Evolutionary conservation across 2,797 vertebrate species (phyloP).

Genomic region (Anguilla marmorata): DNA sequence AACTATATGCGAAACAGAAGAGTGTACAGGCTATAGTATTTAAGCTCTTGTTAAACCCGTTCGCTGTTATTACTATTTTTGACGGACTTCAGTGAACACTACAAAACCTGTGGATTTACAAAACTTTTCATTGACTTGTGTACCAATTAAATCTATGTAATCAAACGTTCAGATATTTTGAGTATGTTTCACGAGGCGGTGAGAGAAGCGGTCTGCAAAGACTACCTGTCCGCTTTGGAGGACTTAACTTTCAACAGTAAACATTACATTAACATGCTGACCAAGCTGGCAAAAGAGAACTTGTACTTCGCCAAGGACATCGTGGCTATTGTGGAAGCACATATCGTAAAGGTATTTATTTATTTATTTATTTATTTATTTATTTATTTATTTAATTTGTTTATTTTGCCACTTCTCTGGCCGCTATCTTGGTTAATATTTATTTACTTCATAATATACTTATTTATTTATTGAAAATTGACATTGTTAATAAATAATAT

Average conservation of each 20-base stretch:
- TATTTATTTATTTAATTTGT: background rate
- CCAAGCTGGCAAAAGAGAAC: conserved; percentile 84
- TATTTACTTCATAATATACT: background rate
- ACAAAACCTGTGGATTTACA: background rate
- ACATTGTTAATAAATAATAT: background rate
- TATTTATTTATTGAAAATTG: background rate
- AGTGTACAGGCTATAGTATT: background rate
- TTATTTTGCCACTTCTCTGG: background rate
- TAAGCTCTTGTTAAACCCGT: background rate
- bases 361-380: conserved; percentile 32
- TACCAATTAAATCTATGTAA: background rate
- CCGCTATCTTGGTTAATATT: background rate
- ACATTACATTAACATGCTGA: conserved; percentile 83
- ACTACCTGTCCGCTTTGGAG: conserved; percentile 79
- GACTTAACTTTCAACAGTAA: conserved; percentile 85
- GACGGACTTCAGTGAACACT: background rate
- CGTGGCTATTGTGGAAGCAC: conserved; percentile 83
- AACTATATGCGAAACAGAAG: background rate
- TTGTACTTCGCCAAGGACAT: conserved; percentile 84
- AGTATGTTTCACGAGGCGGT: conserved; percentile 61
- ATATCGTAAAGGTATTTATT: conserved; percentile 84
- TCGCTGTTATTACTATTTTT: background rate
- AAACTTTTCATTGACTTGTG: background rate
- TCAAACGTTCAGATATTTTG: background rate
- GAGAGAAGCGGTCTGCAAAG: conserved; percentile 77